A percentile compares a stretch with the other conserved stretches of the same genome.
Conservation (phyloP, 92 coral and sea anemone species). For the Muricea muricata region DNA sequence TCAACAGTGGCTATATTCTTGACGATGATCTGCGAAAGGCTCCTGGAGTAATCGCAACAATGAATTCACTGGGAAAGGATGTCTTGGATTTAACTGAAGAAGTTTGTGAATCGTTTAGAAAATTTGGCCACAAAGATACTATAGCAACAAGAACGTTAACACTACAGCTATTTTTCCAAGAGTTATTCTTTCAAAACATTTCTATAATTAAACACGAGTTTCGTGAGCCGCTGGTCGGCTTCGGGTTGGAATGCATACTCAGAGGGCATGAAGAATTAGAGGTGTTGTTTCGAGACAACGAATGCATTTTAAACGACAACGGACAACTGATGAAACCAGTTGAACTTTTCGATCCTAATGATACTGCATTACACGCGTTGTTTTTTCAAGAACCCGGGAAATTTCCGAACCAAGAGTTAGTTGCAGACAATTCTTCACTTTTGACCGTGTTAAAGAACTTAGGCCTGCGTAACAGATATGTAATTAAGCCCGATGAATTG, state of each 20-base stretch:
- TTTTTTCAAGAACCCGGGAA: conserved; percentile 63
- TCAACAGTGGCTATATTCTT: conserved; percentile 61
- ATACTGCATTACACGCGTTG: conserved; percentile 44
- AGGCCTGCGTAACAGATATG: conserved; percentile 56
- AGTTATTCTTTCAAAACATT: conserved; percentile 76
- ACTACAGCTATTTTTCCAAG: conserved; percentile 67
- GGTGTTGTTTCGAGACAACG: neutral
- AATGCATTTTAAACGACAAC: neutral
- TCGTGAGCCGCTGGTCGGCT: conserved; percentile 71
- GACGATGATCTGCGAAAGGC: conserved; percentile 61
- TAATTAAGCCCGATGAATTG: conserved; percentile 10
- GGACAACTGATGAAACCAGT: conserved; percentile 42
- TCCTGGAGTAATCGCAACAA: conserved; percentile 61
- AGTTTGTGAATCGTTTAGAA: conserved; percentile 67
- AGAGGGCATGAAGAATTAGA: conserved; percentile 63
- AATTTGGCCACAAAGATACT: conserved; percentile 53
- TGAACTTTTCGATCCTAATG: conserved; percentile 77
- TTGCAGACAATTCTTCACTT: conserved; percentile 11
- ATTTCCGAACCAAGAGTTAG: conserved; percentile 68
- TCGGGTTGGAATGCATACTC: conserved; percentile 72
- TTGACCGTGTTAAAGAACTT: conserved; percentile 54
- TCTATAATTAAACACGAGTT: conserved; percentile 43
- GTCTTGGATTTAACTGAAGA: conserved; percentile 71
- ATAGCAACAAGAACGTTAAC: conserved; percentile 73
- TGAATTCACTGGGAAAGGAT: conserved; percentile 56